Evolutionary conservation across 2,797 vertebrate genomes (phyloP), one percentile per base, ranked within the genome.

Genomic region (Galago senegalensis): DNA sequence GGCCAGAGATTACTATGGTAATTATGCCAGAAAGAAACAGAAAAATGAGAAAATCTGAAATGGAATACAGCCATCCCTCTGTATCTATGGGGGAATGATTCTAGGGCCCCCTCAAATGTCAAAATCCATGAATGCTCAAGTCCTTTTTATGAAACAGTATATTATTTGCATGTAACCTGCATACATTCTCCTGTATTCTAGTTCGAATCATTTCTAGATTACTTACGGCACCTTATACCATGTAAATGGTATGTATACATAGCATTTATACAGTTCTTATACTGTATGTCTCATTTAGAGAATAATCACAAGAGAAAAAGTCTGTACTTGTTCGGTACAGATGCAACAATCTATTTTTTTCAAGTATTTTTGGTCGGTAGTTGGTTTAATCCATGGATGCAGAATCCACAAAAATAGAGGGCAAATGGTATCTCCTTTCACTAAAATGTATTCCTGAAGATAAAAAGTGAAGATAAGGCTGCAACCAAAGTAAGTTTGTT

Each of bases 1-100:
- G 99, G 94, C 98, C 99, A 87, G 99, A 99, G 96, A 99, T 99
- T 98, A 99, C 98, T 97, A 99, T 99, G 99, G 99, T 99, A 94
- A 99, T 99, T 65, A 99, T 99, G 97, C 99, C 99, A 86, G 99
- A 99, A 98, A 99, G 99, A 99, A 94, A 25, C 40, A 21, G 14
- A 70, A 80, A 70, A 58, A n/a, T 80, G 58, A 81, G 76, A 58
- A 79, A 80, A 69, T 70, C 70, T 4, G 8, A 70, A 81, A 25
- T 18, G 20, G 53, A 89, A 31, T n/a, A 25, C 60, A 69, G 65
- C n/a, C 31, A 14, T 34, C 3, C 65, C 31, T 20, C 3, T 18
- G 11, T 69, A 18, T n/a, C 31, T 31, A n/a, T 9, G 31, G 31
- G 31, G 31, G 65, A 69, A 4, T n/a, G 65, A 9, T 69, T 69